These are phyloP conservation scores for Ianthella basta DNA, from an alignment of 37 sponge, comb jelly and placozoan species.

Conservation along the genomic window DNA sequence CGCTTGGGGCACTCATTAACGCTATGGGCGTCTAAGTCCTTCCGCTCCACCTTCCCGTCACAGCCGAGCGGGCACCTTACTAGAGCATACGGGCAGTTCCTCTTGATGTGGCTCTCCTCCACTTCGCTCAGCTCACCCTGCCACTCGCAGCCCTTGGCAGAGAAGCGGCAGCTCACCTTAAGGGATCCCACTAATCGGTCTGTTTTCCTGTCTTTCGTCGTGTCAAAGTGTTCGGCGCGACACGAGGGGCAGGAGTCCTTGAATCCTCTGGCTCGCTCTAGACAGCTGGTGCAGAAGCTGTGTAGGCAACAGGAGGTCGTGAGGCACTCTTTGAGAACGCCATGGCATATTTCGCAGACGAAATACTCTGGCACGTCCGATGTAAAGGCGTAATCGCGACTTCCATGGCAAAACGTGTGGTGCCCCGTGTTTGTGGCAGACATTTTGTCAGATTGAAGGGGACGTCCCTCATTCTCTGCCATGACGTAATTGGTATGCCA, in stretches of 20 bases:
- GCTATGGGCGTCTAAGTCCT: not conserved
- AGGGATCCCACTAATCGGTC: constrained; percentile 4
- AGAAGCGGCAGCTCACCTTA: constrained; percentile 14
- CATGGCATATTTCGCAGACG: constrained; percentile 9
- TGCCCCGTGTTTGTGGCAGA: too few species aligned
- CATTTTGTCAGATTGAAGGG: not conserved
- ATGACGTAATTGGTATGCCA: not conserved
- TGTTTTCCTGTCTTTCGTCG: constrained; percentile 9
- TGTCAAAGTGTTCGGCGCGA: not conserved
- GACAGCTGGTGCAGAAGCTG: not conserved
- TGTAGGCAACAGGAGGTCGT: constrained; percentile 17
- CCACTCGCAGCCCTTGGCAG: constrained; percentile 4
- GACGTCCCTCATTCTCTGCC: not conserved
- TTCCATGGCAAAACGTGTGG: not conserved
- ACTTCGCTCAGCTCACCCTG: constrained; percentile 24
- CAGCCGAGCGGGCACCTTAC: constrained; percentile 7
- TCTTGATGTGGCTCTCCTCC: not conserved
- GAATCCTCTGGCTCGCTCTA: not conserved
- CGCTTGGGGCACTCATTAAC: constrained; percentile 4
- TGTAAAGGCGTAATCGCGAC: not conserved
- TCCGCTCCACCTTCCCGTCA: not conserved
- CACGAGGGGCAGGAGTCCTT: constrained; percentile 6
- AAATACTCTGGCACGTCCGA: not conserved
- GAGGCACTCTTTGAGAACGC: constrained; percentile 4
- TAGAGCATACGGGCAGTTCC: not conserved